phyloP scores from a whole-genome alignment of 2,888 invertebrate genomes.

The Asteroscopus sphinx region DNA sequence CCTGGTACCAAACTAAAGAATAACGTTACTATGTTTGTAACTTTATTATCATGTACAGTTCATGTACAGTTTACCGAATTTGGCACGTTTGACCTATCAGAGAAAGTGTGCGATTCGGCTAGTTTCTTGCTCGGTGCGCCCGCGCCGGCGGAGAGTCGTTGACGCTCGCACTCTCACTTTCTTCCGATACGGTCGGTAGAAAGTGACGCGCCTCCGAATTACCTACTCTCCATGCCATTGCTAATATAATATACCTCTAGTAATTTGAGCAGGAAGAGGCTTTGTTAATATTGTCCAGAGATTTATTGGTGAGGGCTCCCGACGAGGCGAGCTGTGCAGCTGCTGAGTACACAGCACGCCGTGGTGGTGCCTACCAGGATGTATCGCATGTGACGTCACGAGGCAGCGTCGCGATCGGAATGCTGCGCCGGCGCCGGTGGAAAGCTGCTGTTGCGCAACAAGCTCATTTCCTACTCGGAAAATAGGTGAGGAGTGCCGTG shows the following conservation, averaged over 20 bases:
- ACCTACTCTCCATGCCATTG: constrained; percentile 53
- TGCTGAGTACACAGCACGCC: not conserved
- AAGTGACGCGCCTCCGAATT: constrained; percentile 63
- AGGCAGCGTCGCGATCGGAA: constrained; percentile 62
- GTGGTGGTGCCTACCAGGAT: constrained; percentile 31
- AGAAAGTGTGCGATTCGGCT: constrained; percentile 53
- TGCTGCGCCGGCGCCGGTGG: constrained; percentile 69
- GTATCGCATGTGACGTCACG: constrained; percentile 55
- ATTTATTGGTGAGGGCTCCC: too few species aligned
- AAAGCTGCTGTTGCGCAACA: constrained; percentile 80
- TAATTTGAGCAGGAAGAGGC: not conserved
- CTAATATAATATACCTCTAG: constrained; percentile 19
- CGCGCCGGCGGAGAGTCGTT: constrained; percentile 40
- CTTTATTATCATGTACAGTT: too few species aligned
- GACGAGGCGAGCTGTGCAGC: not conserved
- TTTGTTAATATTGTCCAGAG: not conserved
- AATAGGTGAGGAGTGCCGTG: constrained; percentile 84
- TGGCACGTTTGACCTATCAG: constrained; percentile 45
- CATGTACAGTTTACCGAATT: constrained; percentile 29
- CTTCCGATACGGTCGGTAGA: constrained; percentile 62
- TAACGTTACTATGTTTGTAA: not conserved
- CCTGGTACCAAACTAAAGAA: not conserved
- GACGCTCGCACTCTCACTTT: constrained; percentile 68
- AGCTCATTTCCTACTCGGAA: constrained; percentile 80
- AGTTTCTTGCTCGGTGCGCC: constrained; percentile 34